These are phyloP conservation scores for Spodoptera frugiperda DNA, from an alignment of 1,140 invertebrate species.

Conservation along the genomic window DNA sequence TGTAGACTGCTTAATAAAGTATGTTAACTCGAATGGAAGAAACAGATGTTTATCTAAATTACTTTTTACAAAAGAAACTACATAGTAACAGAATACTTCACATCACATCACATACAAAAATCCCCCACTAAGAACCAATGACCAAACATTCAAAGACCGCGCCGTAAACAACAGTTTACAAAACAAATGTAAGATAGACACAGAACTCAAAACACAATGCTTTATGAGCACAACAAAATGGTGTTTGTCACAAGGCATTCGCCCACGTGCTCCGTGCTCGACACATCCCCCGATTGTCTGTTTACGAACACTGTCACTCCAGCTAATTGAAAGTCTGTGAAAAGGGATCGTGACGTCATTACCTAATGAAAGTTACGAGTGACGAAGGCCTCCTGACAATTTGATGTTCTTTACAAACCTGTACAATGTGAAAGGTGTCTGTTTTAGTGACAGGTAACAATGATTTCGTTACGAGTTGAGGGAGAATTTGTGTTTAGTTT, in stretches of 20 bases:
- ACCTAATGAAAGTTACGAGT: conserved; percentile 31
- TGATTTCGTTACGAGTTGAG: neutral
- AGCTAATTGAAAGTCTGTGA: conserved; percentile 49
- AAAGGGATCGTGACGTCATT: conserved; percentile 46
- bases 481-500: neutral
- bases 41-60: too few species aligned
- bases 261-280: conserved; percentile 5
- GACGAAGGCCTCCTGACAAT: conserved; percentile 24
- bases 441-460: conserved; percentile 14
- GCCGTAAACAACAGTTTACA: too few species aligned
- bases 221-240: neutral
- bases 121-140: too few species aligned
- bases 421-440: conserved; percentile 2
- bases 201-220: too few species aligned
- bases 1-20: too few species aligned
- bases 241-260: neutral
- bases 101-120: too few species aligned
- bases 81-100: too few species aligned
- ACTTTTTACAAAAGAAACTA: too few species aligned
- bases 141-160: too few species aligned
- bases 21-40: too few species aligned
- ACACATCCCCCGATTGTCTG: neutral
- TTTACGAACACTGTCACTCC: conserved; percentile 39
- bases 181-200: too few species aligned
- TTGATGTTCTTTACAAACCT: conserved; percentile 23